phyloP scores from a whole-genome alignment of 2,888 invertebrate genomes.

The Yponomeuta sedellus region DNA sequence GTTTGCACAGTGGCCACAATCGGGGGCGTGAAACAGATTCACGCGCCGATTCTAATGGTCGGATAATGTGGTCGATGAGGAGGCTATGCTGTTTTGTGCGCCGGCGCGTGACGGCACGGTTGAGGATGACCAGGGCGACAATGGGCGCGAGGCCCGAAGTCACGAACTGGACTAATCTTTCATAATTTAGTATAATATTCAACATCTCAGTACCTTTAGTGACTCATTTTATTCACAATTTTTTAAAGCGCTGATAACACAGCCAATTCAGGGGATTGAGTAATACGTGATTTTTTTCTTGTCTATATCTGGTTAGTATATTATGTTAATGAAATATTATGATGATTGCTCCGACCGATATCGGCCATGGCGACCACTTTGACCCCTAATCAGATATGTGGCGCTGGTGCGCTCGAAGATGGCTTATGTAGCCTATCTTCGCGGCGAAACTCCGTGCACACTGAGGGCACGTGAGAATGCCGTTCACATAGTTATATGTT shows the following conservation, averaged over 20 bases:
- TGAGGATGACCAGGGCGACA: slow-evolving; percentile 41
- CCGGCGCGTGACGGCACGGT: slow-evolving; percentile 52
- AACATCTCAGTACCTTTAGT: not conserved
- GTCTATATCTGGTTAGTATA: too few relatives aligned
- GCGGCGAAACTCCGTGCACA: too few relatives aligned
- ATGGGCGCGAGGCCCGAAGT: slow-evolving; percentile 38
- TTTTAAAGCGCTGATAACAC: not conserved
- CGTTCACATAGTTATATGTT: too few relatives aligned
- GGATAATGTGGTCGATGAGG: slow-evolving; percentile 44
- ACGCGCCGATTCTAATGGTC: slow-evolving; percentile 29
- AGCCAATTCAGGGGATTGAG: too few relatives aligned
- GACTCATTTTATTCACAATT: not conserved
- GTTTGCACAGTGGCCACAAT: slow-evolving; percentile 22
- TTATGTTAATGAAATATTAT: too few relatives aligned
- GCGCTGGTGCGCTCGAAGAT: too few relatives aligned
- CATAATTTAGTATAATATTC: not conserved
- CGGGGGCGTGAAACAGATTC: slow-evolving; percentile 62
- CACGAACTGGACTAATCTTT: not conserved
- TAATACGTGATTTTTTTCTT: too few relatives aligned
- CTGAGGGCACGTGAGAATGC: too few relatives aligned
- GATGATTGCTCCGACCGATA: too few relatives aligned
- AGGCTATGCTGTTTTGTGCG: slow-evolving; percentile 36
- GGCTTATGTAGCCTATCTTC: too few relatives aligned
- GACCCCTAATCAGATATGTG: too few relatives aligned
- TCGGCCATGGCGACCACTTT: too few relatives aligned